Base-by-base conservation (phyloP, 2,888 invertebrate species). In the Pelosia muscerda region DNA sequence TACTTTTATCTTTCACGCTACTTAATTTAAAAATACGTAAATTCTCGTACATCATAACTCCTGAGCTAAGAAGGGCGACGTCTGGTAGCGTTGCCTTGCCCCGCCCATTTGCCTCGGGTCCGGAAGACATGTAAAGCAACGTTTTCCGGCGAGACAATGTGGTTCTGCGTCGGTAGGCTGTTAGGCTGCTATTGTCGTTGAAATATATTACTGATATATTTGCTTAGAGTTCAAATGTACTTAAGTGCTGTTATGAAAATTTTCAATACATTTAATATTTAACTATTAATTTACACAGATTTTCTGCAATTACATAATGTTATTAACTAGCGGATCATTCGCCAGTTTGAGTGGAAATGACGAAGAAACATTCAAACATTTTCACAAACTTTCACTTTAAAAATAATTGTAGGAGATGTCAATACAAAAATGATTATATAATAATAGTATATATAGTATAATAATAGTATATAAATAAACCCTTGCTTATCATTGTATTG, bases 71-170 rank as follows among this genome's bases (percentile, higher is more conserved):
- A 23, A 25, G n/a, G 19, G 53, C 31, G 8, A 55, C 55, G 38
- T 65, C 65, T 65, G 58, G n/a, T 2, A 13, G n/a, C n/a, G n/a
- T 54, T 26, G 60, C 15, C 38, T 11, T 25, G 62, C 31, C 4
- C 13, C 49, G 23, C 31, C 63, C 62, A 42, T 62, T 61, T 62
- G n/a, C 58, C 67, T 63, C 54, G n/a, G 53, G 34, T 53, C 53
- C 67, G 67, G 67, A 67, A 58, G 54, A 26, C 22, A 57, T 54
- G 54, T 54, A 67, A 67, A 63, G 58, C 58, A 63, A 53, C 53
- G 53, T 67, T 53, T 62, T 67, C 63, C 67, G 63, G 34, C 13
- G 26, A 67, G 58, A 67, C 67, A 65, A 65, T 63, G 63, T 26
- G 58, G 53, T 26, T 53, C 54, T 53, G 54, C 63, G 58, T 49